Percentiles rank a stretch among this genome's conserved stretches.
Conservation (phyloP, 2,113 vertebrate genomes). For the Mixornis gularis region DNA sequence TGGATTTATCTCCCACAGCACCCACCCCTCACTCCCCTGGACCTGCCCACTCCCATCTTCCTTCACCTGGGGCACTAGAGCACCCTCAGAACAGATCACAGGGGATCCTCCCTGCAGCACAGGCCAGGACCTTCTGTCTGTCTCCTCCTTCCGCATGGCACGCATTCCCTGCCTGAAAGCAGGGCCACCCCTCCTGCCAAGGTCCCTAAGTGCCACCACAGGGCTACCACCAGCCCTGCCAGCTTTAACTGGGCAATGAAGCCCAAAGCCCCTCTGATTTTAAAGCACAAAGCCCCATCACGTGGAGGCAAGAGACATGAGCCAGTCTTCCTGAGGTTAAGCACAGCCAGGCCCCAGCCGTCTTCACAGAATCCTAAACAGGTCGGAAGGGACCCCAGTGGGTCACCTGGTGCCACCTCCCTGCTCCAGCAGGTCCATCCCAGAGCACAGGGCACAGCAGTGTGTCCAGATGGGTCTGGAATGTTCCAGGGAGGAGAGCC, state of each 20-base stretch:
- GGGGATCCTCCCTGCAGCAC: background rate
- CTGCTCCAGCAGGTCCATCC: background rate
- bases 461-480: background rate
- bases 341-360: background rate
- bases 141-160: background rate
- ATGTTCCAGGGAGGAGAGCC: background rate
- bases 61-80: fast-evolving
- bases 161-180: background rate
- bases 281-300: background rate
- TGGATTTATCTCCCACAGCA: background rate
- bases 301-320: fast-evolving
- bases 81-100: background rate
- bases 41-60: background rate
- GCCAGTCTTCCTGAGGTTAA: background rate
- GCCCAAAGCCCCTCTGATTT: background rate
- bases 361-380: background rate
- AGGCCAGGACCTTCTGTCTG: background rate
- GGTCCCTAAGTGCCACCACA: background rate
- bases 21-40: background rate
- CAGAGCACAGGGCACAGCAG: background rate
- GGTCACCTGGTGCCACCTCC: background rate
- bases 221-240: background rate
- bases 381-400: background rate
- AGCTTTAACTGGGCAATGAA: background rate
- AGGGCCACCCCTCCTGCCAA: background rate